phyloP scores from a whole-genome alignment of 2,113 vertebrate genomes.

The Grammatotria lemairii region DNA sequence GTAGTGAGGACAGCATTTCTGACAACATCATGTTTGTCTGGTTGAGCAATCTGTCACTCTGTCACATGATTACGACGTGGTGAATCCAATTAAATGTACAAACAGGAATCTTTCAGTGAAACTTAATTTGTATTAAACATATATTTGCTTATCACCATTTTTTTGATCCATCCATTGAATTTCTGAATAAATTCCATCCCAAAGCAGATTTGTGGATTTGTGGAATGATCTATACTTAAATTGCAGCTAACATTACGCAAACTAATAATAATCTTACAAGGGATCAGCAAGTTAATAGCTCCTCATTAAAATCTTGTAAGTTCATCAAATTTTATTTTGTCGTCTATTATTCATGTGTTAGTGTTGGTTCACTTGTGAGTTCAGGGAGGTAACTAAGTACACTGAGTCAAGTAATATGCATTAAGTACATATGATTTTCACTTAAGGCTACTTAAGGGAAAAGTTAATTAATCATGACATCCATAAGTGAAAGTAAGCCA shows the following conservation, averaged over 20 bases:
- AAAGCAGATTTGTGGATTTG: not conserved
- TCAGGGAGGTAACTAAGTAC: not conserved
- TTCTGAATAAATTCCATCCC: not conserved
- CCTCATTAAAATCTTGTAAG: too few species aligned
- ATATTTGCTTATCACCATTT: not conserved
- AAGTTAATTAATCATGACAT: not conserved
- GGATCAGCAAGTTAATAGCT: not conserved
- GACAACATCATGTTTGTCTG: slow-evolving; percentile 16
- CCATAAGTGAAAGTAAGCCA: not conserved
- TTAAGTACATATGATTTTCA: not conserved
- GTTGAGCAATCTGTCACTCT: not conserved
- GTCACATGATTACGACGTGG: slow-evolving; percentile 37
- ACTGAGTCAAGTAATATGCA: not conserved
- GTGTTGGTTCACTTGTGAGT: not conserved
- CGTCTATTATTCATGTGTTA: not conserved
- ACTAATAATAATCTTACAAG: not conserved
- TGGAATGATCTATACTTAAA: not conserved
- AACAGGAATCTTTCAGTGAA: not conserved
- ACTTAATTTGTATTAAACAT: not conserved
- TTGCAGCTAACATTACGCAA: not conserved
- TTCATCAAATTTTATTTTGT: not conserved
- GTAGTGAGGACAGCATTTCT: not conserved
- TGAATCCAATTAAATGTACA: slow-evolving; percentile 18
- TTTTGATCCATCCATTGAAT: not conserved
- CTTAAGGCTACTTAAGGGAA: not conserved